Percentiles rank a stretch among this genome's conserved stretches.
Conservation (phyloP, 2,113 vertebrate species). For the Gobio gobio region DNA sequence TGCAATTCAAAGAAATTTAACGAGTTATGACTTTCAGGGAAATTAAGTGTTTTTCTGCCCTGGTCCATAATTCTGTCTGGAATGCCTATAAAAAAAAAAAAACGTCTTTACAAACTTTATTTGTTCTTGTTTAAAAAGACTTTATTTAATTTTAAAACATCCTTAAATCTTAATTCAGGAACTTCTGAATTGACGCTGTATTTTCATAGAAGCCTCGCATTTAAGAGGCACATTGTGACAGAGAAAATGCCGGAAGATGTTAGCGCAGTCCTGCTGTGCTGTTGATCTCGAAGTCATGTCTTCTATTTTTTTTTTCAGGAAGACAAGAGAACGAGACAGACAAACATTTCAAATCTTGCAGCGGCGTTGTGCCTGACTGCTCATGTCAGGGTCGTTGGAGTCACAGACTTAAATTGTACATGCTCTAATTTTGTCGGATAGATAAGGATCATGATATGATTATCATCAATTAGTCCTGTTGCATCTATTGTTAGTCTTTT, state of each 20-base stretch:
- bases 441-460: conserved; percentile 4
- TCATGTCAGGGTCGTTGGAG: conserved; percentile 26
- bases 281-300: conserved; percentile 57
- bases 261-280: conserved; percentile 53
- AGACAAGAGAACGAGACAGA: conserved; percentile 42
- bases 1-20: background rate
- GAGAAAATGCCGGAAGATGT: conserved; percentile 42
- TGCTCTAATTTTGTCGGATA: conserved; percentile 26
- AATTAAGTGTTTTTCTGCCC: background rate
- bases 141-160: background rate
- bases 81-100: background rate
- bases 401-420: conserved; percentile 22
- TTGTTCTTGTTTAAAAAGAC: too few species aligned
- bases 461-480: conserved; percentile 38
- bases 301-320: background rate
- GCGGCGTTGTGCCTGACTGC: conserved; percentile 14
- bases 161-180: background rate
- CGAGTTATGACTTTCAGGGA: background rate
- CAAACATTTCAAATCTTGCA: background rate
- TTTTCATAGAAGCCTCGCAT: conserved; percentile 26
- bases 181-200: background rate
- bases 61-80: background rate
- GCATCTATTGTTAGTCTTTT: conserved; percentile 22
- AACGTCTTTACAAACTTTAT: background rate
- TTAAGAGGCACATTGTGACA: conserved; percentile 47